These are phyloP conservation scores for Epizoanthus ramosus DNA, from an alignment of 92 coral and sea anemone genomes.

Conservation along the genomic window DNA sequence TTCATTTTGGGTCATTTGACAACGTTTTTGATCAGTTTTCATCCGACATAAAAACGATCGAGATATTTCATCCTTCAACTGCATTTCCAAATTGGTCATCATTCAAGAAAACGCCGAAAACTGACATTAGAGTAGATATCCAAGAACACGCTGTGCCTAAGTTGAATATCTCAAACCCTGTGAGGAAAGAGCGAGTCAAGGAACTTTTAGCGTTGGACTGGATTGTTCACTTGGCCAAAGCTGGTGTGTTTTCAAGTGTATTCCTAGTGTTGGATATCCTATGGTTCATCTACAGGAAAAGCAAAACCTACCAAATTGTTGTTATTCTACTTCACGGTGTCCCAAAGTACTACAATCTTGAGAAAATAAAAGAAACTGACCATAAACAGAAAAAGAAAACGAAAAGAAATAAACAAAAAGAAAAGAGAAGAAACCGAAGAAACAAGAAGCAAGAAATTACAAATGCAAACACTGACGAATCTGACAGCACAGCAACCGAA, in stretches of 20 bases:
- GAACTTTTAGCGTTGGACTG: conserved; percentile 78
- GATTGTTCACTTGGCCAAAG: conserved; percentile 55
- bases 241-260: conserved; percentile 67
- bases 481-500: conserved; percentile 14
- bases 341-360: conserved; percentile 69
- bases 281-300: conserved; percentile 80
- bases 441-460: not conserved
- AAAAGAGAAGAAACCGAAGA: not conserved
- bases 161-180: conserved; percentile 62
- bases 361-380: conserved; percentile 51
- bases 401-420: conserved; percentile 18
- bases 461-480: not conserved
- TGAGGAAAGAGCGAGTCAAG: conserved; percentile 43
- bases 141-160: conserved; percentile 42
- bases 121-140: conserved; percentile 28
- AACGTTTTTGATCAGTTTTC: conserved; percentile 56
- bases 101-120: not conserved
- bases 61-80: not conserved
- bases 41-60: conserved; percentile 27
- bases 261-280: conserved; percentile 66
- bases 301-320: conserved; percentile 74
- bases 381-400: conserved; percentile 36
- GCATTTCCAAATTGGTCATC: conserved; percentile 1
- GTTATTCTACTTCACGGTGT: conserved; percentile 70
- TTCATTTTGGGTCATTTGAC: conserved; percentile 61